Base-by-base conservation (phyloP, 2,888 invertebrate genomes). In the Osmoderma eremita region DNA sequence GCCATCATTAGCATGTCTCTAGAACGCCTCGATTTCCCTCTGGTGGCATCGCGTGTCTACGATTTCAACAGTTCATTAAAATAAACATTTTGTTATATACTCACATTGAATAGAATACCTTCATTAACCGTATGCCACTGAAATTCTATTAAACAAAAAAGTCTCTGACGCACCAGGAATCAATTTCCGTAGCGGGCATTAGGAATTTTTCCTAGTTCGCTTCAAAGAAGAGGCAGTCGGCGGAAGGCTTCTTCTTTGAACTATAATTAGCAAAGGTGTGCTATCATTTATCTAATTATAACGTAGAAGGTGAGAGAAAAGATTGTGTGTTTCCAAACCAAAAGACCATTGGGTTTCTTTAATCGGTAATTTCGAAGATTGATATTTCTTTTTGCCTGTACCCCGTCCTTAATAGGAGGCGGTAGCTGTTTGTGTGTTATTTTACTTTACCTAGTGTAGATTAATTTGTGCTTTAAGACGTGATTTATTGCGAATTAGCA, bases 191-290 rank as follows among this genome's bases (percentile, higher is more conserved):
- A 30, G 53, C 18, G 8, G 6, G 2, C 24, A 5, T 15, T 53
- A 38, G 17, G 30, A 18, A 18, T 30, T 38, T 15, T 30, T 13
- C 36, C 15, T 13, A 15, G 36, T 36, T n/a, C 4, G 6, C 36
- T 38, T 38, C 17, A 63, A 38, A 38, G 2, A 8, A 3, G 30
- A 30, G 6, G 38, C 17, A 51, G 65, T 42, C 65, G 68, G 68
- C 53, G 56, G 18, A 42, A 24, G 49, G 39, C 48, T 39, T 42
- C 42, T 68, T 65, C 73, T 71, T 73, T 72, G 72, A 74, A 75
- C 74, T 71, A 67, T 75, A 75, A 75, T 74, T 75, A 75, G 75
- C 74, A 72, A 75, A 73, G 75, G 73, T 73, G 73, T 75, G 75
- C 74, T 74, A 75, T 74, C 73, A 73, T 75, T 75, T 73, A 74